Evolutionary conservation across 2,113 vertebrate species (phyloP).

Genomic region (Mionectes macconnelli): DNA sequence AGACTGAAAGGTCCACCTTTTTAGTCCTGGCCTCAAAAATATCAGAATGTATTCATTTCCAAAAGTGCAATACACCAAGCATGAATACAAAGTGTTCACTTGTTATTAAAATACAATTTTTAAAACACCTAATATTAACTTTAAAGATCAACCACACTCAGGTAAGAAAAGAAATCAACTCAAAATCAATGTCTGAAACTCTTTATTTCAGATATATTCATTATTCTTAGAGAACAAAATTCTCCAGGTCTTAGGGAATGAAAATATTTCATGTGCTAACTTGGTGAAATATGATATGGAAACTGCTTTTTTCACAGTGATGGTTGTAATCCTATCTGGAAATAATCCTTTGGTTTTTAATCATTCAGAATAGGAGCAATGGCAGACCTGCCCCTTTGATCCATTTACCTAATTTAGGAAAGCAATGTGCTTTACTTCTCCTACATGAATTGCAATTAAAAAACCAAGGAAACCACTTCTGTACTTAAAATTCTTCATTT

Average conservation of each 20-base stretch:
- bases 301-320: not conserved
- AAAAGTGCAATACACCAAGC: not conserved
- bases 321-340: not conserved
- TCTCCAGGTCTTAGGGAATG: not conserved
- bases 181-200: not conserved
- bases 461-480: not conserved
- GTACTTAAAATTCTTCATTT: not conserved
- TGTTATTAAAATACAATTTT: not conserved
- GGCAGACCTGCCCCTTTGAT: not conserved
- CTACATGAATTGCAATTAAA: not conserved
- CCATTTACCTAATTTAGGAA: not conserved
- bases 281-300: not conserved
- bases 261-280: not conserved
- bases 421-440: not conserved
- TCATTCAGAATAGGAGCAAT: not conserved
- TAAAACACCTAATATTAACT: not conserved
- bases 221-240: not conserved
- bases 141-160: not conserved
- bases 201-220: not conserved
- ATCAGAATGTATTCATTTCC: not conserved
- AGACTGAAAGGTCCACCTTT: not conserved
- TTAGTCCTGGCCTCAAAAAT: not conserved
- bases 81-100: not conserved
- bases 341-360: not conserved
- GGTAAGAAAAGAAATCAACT: not conserved